These are phyloP conservation scores for Drosophila ohnishii DNA, from an alignment of 1,140 invertebrate species.

Conservation along the genomic window DNA sequence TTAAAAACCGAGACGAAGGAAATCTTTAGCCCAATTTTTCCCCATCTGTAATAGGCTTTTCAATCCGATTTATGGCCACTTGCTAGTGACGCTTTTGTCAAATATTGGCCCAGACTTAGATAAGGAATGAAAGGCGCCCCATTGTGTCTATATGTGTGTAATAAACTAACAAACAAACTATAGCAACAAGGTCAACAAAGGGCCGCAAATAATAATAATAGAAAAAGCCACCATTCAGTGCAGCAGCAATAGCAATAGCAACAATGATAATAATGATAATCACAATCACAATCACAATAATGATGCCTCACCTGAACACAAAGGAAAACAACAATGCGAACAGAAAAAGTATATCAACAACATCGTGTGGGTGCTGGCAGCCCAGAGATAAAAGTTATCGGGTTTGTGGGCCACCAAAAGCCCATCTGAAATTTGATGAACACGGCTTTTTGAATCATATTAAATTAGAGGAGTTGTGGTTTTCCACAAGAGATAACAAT, in stretches of 20 bases:
- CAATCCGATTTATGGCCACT: slow-evolving; percentile 44
- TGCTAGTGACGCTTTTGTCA: slow-evolving; percentile 47
- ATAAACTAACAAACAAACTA: slow-evolving; percentile 44
- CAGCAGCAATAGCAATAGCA: slow-evolving; percentile 11
- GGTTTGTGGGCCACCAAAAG: slow-evolving; percentile 49
- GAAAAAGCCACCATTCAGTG: slow-evolving; percentile 47
- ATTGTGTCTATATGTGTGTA: slow-evolving; percentile 36
- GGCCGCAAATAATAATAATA: slow-evolving; percentile 41
- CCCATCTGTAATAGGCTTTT: slow-evolving; percentile 23
- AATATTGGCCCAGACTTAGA: slow-evolving; percentile 47
- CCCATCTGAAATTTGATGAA: slow-evolving; percentile 44
- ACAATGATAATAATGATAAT: slow-evolving; percentile 1
- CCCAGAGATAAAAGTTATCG: slow-evolving; percentile 35
- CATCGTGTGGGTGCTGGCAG: slow-evolving; percentile 8
- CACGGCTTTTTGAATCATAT: slow-evolving; percentile 8
- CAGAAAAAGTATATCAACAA: slow-evolving; percentile 16
- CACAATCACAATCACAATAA: slow-evolving; percentile 15
- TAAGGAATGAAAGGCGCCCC: slow-evolving; percentile 45
- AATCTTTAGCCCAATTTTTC: slow-evolving; percentile 4
- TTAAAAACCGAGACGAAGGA: background rate
- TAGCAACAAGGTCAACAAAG: slow-evolving; percentile 54
- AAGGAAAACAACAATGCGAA: slow-evolving; percentile 24
- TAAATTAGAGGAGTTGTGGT: slow-evolving; percentile 22
- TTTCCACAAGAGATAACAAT: slow-evolving; percentile 31
- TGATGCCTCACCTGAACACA: slow-evolving; percentile 30